Evolutionary conservation across 2,113 vertebrate genomes (phyloP).

Genomic region (Orycteropus afer): DNA sequence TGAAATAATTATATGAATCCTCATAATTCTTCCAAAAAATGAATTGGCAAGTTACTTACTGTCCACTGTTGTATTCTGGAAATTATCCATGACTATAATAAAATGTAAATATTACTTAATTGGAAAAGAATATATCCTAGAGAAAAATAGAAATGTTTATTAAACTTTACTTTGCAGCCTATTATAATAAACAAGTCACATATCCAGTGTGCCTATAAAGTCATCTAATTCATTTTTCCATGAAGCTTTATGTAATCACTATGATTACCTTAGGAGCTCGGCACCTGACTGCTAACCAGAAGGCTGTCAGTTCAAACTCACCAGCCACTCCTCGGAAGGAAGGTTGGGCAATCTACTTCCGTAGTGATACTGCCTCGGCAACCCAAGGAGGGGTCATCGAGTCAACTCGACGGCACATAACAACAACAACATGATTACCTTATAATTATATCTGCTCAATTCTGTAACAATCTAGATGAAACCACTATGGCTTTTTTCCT

Average conservation of each 20-base stretch:
- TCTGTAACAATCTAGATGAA: constrained; percentile 19
- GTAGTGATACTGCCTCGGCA: too few species aligned
- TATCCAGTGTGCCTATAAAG: constrained; percentile 48
- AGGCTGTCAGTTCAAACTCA: too few species aligned
- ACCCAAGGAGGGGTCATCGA: too few species aligned
- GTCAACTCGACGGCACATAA: too few species aligned
- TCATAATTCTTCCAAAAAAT: constrained; percentile 25
- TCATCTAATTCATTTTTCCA: constrained; percentile 46
- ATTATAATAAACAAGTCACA: constrained; percentile 34
- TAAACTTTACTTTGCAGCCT: constrained; percentile 41
- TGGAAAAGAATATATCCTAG: constrained; percentile 54
- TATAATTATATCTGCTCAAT: constrained; percentile 39
- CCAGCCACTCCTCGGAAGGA: too few species aligned
- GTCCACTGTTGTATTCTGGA: constrained; percentile 21
- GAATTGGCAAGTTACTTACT: constrained; percentile 41
- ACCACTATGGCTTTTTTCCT: constrained; percentile 36
- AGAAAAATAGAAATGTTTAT: constrained; percentile 21
- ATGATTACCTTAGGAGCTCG: too few species aligned
- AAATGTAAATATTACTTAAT: constrained; percentile 57
- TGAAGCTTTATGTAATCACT: constrained; percentile 46
- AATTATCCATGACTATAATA: constrained; percentile 41
- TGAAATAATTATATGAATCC: background rate
- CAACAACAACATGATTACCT: too few species aligned
- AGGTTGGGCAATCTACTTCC: too few species aligned
- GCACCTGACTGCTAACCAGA: too few species aligned